A percentile compares a stretch with the other conserved stretches of the same genome.
These are phyloP conservation scores for Machimus rusticus DNA, from an alignment of 2,888 invertebrate genomes.

Conservation along the genomic window DNA sequence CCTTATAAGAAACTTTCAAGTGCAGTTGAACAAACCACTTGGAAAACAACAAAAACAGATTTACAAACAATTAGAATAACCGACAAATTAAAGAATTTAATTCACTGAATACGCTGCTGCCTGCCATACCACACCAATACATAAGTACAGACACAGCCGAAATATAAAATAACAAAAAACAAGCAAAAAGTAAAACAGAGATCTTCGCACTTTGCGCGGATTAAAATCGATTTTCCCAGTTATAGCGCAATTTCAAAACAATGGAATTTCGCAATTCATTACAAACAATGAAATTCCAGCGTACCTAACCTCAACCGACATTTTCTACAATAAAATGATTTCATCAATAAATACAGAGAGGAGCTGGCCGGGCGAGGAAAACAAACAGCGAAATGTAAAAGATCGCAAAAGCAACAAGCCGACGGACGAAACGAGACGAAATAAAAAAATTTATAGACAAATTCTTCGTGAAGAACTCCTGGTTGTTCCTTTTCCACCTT, in stretches of 20 bases:
- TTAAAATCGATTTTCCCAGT: not conserved
- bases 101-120: not conserved
- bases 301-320: constrained; percentile 22
- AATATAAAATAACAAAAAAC: not conserved
- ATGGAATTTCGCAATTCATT: constrained; percentile 14
- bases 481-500: not conserved
- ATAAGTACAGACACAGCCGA: not conserved
- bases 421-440: not conserved
- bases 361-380: not conserved
- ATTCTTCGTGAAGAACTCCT: not conserved
- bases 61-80: too few relatives aligned
- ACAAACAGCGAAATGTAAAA: not conserved
- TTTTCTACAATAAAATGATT: constrained; percentile 13
- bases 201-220: not conserved
- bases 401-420: not conserved
- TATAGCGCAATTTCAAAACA: not conserved
- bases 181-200: not conserved
- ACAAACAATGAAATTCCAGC: not conserved
- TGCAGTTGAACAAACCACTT: too few relatives aligned
- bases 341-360: constrained; percentile 8
- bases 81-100: not conserved
- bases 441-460: not conserved
- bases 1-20: not conserved
- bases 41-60: too few relatives aligned
- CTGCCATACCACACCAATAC: not conserved